phyloP scores from a whole-genome alignment of 2,888 invertebrate species.

The Neria commutata region DNA sequence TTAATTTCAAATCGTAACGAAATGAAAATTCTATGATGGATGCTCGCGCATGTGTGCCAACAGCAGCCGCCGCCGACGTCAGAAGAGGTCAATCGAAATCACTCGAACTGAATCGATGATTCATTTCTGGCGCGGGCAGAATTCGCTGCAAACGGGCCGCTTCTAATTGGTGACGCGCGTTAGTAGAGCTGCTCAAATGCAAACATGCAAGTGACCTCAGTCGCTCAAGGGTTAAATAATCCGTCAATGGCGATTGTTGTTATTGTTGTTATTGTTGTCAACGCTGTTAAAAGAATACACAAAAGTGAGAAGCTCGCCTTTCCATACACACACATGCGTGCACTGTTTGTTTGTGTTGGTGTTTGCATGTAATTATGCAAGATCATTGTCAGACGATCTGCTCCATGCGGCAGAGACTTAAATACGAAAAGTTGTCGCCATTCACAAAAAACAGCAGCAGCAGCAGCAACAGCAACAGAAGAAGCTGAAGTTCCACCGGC shows the following conservation, averaged over 20 bases:
- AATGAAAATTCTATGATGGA: too few species aligned
- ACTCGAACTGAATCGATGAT: slow-evolving; percentile 7
- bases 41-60: too few species aligned
- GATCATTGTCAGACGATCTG: slow-evolving; percentile 45
- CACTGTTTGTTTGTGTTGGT: background rate
- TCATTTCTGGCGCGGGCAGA: slow-evolving; percentile 1
- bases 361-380: slow-evolving; percentile 45
- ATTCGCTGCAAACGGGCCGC: background rate
- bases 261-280: background rate
- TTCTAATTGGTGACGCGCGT: slow-evolving; percentile 12
- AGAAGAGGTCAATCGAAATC: background rate
- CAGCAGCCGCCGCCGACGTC: background rate
- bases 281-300: background rate
- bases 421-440: background rate
- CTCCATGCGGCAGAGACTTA: background rate
- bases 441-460: too few species aligned
- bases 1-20: too few species aligned
- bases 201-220: background rate
- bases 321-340: background rate
- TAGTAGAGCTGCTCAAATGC: background rate
- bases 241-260: background rate
- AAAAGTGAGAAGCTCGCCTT: background rate
- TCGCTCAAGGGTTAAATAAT: background rate
- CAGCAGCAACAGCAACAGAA: too few species aligned
- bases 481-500: too few species aligned